phyloP scores from a whole-genome alignment of 2,888 invertebrate species.

The Acleris holmiana region DNA sequence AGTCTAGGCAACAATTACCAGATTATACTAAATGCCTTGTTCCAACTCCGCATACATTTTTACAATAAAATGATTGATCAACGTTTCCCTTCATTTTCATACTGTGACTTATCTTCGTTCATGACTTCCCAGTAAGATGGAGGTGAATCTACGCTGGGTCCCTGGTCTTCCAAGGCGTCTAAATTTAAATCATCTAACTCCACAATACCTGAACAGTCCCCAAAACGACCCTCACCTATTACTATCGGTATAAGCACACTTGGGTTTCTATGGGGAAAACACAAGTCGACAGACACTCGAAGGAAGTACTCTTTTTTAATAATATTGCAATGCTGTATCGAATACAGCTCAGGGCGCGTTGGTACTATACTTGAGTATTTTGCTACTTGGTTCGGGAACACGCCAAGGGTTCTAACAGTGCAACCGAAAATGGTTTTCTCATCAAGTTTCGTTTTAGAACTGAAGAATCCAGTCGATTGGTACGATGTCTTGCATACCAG shows the following conservation, averaged over 20 bases:
- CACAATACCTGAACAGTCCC: constrained; percentile 23
- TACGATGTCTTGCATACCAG: constrained; percentile 22
- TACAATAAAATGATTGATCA: not conserved
- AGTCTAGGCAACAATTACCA: too few relatives aligned
- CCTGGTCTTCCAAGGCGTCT: constrained; percentile 6
- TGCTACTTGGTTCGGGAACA: not conserved
- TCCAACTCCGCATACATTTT: too few relatives aligned
- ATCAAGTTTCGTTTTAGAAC: constrained; percentile 10
- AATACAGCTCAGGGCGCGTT: constrained; percentile 24
- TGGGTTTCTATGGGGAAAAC: constrained; percentile 31
- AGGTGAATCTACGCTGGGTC: constrained; percentile 23
- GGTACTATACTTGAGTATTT: constrained; percentile 17
- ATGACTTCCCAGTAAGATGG: constrained; percentile 46
- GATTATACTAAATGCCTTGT: too few relatives aligned
- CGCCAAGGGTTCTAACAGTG: not conserved
- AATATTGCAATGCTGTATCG: constrained; percentile 31
- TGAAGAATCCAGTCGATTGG: constrained; percentile 8
- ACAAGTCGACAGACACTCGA: constrained; percentile 15
- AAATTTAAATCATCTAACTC: constrained; percentile 11
- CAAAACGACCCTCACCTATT: constrained; percentile 29
- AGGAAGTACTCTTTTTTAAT: constrained; percentile 23
- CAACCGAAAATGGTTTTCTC: constrained; percentile 11
- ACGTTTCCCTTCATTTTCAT: constrained; percentile 10
- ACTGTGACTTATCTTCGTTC: constrained; percentile 38
- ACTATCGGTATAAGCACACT: constrained; percentile 26